Percentiles rank a stretch among this genome's conserved stretches.
These are phyloP conservation scores for Halesus radiatus DNA, from an alignment of 1,140 invertebrate genomes.

Conservation along the genomic window DNA sequence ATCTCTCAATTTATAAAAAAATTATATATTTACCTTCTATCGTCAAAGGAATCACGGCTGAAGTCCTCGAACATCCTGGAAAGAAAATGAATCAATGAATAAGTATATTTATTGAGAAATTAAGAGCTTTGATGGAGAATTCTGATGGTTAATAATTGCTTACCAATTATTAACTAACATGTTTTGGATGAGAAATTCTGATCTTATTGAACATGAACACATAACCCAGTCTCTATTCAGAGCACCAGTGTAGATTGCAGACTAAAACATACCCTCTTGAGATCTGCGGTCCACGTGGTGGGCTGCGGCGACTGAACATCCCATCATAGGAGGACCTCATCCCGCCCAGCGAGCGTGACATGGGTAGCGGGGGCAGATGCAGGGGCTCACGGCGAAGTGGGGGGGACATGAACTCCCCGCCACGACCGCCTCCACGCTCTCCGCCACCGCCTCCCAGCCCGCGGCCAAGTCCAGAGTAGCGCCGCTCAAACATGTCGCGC, in stretches of 20 bases:
- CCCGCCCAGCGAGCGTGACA: conserved; percentile 72
- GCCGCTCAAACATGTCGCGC: conserved; percentile 83
- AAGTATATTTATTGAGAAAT: too few relatives aligned
- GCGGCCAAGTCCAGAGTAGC: conserved; percentile 78
- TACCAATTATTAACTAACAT: too few relatives aligned
- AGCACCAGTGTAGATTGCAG: too few relatives aligned
- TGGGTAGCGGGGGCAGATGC: conserved; percentile 75
- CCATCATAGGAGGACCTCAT: conserved; percentile 78
- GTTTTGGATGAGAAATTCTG: too few relatives aligned
- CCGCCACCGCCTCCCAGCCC: conserved; percentile 74
- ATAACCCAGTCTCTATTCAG: too few relatives aligned
- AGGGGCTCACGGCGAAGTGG: conserved; percentile 76
- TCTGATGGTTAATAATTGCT: too few relatives aligned
- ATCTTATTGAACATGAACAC: too few relatives aligned
- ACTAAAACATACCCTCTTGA: conserved; percentile 63
- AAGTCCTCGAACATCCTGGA: conserved; percentile 86
- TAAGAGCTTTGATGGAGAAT: too few relatives aligned
- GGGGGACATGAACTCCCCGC: conserved; percentile 77
- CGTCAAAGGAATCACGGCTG: conserved; percentile 87
- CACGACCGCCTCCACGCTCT: conserved; percentile 74
- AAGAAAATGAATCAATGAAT: conserved; percentile 9
- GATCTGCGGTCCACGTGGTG: conserved; percentile 73
- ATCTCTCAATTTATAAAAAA: conserved; percentile 3
- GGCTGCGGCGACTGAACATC: conserved; percentile 86
- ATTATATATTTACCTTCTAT: conserved; percentile 76